Conservation (phyloP, 2,888 invertebrate species). For the Drosophila cognata region DNA sequence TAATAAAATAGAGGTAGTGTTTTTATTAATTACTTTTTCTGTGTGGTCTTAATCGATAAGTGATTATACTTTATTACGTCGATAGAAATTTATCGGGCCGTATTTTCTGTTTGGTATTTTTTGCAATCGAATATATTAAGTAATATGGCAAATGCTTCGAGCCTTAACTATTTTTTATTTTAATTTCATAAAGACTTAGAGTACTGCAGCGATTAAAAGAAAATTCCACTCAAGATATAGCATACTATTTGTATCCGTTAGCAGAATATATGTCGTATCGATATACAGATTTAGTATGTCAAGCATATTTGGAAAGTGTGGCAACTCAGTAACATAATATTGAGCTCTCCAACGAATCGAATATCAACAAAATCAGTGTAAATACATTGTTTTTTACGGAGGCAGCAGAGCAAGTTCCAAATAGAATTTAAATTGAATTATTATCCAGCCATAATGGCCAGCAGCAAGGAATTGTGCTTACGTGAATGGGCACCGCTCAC, state of each 20-base stretch:
- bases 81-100: background rate
- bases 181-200: background rate
- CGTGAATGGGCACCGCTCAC: slow-evolving; percentile 93
- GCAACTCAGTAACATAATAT: slow-evolving; percentile 33
- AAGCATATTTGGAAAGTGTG: slow-evolving; percentile 26
- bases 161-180: background rate
- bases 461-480: slow-evolving; percentile 81
- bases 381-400: slow-evolving; percentile 29
- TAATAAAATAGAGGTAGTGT: background rate
- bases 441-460: slow-evolving; percentile 49
- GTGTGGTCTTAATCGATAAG: slow-evolving; percentile 22
- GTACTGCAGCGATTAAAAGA: background rate
- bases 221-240: background rate
- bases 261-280: background rate
- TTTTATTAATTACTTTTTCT: slow-evolving; percentile 37
- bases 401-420: background rate
- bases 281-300: background rate
- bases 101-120: background rate
- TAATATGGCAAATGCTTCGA: background rate
- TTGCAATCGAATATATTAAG: slow-evolving; percentile 1
- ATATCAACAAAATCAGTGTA: slow-evolving; percentile 53
- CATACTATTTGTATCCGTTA: background rate
- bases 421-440: background rate
- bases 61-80: background rate
- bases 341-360: slow-evolving; percentile 40